phyloP scores from a whole-genome alignment of 2,888 invertebrate species.

The Himalopsyche japonica region DNA sequence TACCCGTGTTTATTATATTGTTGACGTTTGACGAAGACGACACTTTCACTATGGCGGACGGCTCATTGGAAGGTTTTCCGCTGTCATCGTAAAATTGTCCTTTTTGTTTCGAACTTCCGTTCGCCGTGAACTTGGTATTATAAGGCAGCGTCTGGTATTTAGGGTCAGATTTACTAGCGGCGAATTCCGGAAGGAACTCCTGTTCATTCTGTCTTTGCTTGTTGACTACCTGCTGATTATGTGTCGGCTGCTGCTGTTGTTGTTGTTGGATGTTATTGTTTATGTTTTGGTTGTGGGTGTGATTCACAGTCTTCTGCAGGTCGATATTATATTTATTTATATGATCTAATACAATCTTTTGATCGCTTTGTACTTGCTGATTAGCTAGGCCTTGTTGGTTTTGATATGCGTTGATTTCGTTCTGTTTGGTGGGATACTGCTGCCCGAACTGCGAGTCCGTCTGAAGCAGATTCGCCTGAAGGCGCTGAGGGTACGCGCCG shows the following conservation, averaged over 20 bases:
- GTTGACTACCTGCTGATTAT: conserved; percentile 39
- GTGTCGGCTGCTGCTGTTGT: conserved; percentile 43
- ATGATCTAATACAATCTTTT: conserved; percentile 54
- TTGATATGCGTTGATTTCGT: conserved; percentile 50
- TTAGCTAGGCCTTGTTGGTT: conserved; percentile 57
- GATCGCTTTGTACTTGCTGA: conserved; percentile 52
- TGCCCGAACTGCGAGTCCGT: conserved; percentile 52
- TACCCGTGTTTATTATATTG: conserved; percentile 46
- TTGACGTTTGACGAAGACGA: conserved; percentile 37
- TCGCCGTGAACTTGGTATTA: conserved; percentile 79
- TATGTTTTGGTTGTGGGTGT: conserved; percentile 58
- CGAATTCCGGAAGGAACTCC: conserved; percentile 69
- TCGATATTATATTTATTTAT: conserved; percentile 55
- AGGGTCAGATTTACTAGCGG: conserved; percentile 82
- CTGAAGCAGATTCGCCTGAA: conserved; percentile 43
- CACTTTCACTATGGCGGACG: conserved; percentile 33
- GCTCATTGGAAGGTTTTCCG: conserved; percentile 20
- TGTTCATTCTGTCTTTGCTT: conserved; percentile 59
- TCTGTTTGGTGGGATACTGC: conserved; percentile 51
- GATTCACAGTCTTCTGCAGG: conserved; percentile 58
- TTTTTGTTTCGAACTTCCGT: conserved; percentile 44
- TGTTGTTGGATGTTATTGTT: conserved; percentile 50
- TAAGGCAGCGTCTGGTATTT: conserved; percentile 92
- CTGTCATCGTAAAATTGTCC: conserved; percentile 40
- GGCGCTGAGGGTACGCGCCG: conserved; percentile 48